Base-by-base conservation (phyloP, 1,140 invertebrate genomes). In the Papilio aristodemus region DNA sequence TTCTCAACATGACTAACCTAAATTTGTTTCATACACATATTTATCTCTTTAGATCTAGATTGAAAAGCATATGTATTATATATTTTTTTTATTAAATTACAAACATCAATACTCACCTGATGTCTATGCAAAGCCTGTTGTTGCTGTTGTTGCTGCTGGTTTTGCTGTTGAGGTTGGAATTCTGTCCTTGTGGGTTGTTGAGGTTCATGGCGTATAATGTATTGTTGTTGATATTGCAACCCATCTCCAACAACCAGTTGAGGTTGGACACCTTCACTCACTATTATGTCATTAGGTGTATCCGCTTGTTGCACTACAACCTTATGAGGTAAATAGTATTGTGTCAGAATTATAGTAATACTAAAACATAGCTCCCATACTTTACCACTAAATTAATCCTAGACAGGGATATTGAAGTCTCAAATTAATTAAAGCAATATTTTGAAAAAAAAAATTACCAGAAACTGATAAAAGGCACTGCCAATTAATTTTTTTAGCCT, bases 281-380 rank as follows among this genome's bases (percentile, higher is more conserved):
- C 87, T 83, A 91, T 87, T 63, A 91, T 88, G 76, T 91, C 89
- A 84, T 81, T 91, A 14, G 82, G 79, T 67, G 79, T 86, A 43
- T 91, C 89, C 46, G 89, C 75, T 84, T 84, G 86, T 77, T 89
- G 89, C 14, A 91, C 87, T 70, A 91, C 86, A 69, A 91, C 89
- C 89, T 91, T 66, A 19, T 14, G 17, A 41, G 38, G n/a, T 22
- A 64, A 63, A 63, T 41, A 63, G 19, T 41, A n/a, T 41, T 6
- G n/a, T 25, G 39, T 64, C 22, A 43, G 9, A 64, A 64, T 64
- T 25, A 54, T 11, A 11, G 19, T 32, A 22, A 39, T 38, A 25
- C 25, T 58, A 38, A 39, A 57, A 11, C 57, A 11, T 10, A 27
- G 4, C n/a, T n/a, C n/a, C n/a, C n/a, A n/a, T 32, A 32, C 27